Percentiles rank a stretch among this genome's conserved stretches.
Evolutionary conservation across 2,888 invertebrate genomes (phyloP).

Genomic region (Xestia sexstrigata): DNA sequence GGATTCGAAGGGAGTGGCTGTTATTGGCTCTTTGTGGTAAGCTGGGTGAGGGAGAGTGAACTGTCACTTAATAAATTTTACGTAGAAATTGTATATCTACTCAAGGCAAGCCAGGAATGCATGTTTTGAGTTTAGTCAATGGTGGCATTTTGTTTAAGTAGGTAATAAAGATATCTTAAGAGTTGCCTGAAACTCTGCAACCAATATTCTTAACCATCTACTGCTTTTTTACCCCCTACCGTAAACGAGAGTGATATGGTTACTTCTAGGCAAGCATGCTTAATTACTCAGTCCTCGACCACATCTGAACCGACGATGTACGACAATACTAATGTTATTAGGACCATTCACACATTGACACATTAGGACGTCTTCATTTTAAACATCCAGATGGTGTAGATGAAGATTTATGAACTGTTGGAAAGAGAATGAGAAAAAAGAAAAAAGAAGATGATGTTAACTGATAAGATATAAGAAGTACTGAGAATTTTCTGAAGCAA

Average conservation of each 20-base stretch:
- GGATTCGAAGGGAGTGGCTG: constrained; percentile 28
- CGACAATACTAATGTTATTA: too few relatives aligned
- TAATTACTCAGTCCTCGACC: too few relatives aligned
- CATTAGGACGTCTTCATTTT: too few relatives aligned
- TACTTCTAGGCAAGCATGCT: background rate
- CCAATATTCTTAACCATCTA: background rate
- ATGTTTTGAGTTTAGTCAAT: background rate
- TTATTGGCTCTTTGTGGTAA: constrained; percentile 20
- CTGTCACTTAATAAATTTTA: constrained; percentile 7
- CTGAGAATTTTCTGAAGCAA: too few relatives aligned
- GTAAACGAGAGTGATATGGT: background rate
- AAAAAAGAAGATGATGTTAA: too few relatives aligned
- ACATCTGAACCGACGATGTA: too few relatives aligned
- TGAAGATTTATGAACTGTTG: too few relatives aligned
- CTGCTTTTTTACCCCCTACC: background rate
- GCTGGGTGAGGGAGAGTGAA: background rate
- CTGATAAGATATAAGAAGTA: too few relatives aligned
- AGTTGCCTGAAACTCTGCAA: background rate
- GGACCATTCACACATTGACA: too few relatives aligned
- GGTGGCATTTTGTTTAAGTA: background rate
- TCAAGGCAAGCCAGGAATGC: background rate
- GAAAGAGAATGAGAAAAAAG: too few relatives aligned
- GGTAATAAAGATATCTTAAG: background rate
- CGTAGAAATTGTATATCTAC: background rate
- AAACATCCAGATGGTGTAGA: too few relatives aligned